A percentile compares a stretch with the other conserved stretches of the same genome.
phyloP scores from a whole-genome alignment of 2,888 invertebrate genomes.

The Cephus pygmeus region DNA sequence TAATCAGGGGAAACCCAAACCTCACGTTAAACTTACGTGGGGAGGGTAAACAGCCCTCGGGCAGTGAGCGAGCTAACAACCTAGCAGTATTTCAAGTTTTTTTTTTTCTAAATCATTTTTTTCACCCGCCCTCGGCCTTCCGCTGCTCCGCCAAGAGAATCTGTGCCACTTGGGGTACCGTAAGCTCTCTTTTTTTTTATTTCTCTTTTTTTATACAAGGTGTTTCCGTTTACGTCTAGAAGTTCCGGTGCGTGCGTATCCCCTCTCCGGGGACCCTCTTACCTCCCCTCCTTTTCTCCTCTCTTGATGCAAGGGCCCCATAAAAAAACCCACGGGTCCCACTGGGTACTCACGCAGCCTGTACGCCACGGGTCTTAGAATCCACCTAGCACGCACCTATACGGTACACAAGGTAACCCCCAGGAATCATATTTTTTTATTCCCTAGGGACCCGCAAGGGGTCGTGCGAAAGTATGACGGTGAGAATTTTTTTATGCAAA shows the following conservation, averaged over 20 bases:
- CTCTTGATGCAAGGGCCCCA: conserved; percentile 18
- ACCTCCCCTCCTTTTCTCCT: conserved; percentile 10
- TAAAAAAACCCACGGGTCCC: conserved; percentile 18
- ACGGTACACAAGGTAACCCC: conserved; percentile 30
- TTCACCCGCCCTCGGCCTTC: conserved; percentile 40
- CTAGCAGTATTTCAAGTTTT: conserved; percentile 60
- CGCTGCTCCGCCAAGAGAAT: conserved; percentile 49
- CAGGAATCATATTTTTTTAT: conserved; percentile 37
- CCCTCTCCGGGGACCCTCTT: conserved; percentile 21
- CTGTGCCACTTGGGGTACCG: conserved; percentile 64
- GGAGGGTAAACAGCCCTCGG: conserved; percentile 18
- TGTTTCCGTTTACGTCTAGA: conserved; percentile 52
- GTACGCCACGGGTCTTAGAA: conserved; percentile 20
- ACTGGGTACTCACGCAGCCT: conserved; percentile 5
- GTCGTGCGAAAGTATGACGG: conserved; percentile 60
- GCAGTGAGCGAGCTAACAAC: conserved; percentile 36
- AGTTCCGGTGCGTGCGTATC: conserved; percentile 41
- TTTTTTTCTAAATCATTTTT: conserved; percentile 40
- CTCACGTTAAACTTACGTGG: conserved; percentile 4
- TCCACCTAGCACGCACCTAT: conserved; percentile 37
- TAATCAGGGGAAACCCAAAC: conserved; percentile 20
- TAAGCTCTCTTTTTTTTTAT: conserved; percentile 44
- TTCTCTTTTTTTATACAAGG: conserved; percentile 49
- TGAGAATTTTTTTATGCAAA: conserved; percentile 63
- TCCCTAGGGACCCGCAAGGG: conserved; percentile 20